phyloP scores from a whole-genome alignment of 2,888 invertebrate genomes.

The Zaprionus bogoriensis region DNA sequence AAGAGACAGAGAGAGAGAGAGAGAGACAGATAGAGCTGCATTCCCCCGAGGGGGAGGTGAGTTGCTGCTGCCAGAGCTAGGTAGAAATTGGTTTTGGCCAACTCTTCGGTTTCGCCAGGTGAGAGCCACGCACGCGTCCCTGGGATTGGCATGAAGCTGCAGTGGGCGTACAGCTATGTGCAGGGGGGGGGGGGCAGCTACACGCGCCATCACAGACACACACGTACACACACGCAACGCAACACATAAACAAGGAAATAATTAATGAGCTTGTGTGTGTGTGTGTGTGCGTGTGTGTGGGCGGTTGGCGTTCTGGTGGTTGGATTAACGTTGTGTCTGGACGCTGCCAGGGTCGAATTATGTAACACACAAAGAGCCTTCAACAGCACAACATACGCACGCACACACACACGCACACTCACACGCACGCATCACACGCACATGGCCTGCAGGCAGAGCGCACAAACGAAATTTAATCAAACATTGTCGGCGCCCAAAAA shows the following conservation, averaged over 20 bases:
- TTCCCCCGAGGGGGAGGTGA: neutral
- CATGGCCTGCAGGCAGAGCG: neutral
- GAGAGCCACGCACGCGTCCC: no score
- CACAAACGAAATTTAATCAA: conserved; percentile 1
- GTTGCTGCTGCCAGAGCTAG: no score
- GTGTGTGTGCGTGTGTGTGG: conserved; percentile 6
- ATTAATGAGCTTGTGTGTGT: conserved; percentile 49
- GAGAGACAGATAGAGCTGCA: neutral
- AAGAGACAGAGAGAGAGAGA: neutral
- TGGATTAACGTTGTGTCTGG: conserved; percentile 24
- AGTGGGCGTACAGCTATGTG: neutral
- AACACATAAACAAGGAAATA: conserved; percentile 39
- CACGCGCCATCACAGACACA: neutral
- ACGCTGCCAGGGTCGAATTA: conserved; percentile 38
- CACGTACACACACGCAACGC: conserved; percentile 9
- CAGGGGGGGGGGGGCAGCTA: neutral
- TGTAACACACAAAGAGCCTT: conserved; percentile 30
- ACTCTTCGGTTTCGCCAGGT: no score
- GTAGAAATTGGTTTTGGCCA: no score
- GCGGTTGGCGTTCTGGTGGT: conserved; percentile 15
- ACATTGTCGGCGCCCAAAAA: no score
- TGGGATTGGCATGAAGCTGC: no score
- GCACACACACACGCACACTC: neutral
- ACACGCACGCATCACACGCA: neutral
- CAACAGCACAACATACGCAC: neutral